These are phyloP conservation scores for Lamprologus sp. DNA, from an alignment of 2,113 vertebrate genomes.

Conservation along the genomic window DNA sequence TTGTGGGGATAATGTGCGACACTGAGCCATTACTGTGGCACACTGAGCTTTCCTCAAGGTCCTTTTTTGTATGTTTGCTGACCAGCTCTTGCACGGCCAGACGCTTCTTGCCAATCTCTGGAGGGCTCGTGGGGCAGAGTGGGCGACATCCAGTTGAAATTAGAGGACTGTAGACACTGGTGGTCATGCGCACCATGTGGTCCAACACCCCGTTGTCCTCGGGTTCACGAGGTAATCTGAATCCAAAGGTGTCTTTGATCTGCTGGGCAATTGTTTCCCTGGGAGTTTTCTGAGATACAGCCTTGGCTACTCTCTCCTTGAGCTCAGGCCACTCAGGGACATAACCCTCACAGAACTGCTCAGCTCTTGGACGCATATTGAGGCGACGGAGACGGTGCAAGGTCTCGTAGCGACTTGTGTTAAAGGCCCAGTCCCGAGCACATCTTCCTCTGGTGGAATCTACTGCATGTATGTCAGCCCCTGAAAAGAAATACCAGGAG, in stretches of 20 bases:
- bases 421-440: conserved; percentile 77
- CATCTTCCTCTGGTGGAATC: conserved; percentile 75
- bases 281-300: conserved; percentile 53
- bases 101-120: conserved; percentile 72
- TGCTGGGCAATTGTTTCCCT: conserved; percentile 57
- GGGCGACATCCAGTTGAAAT: conserved; percentile 78
- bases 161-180: conserved; percentile 79
- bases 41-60: neutral
- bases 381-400: conserved; percentile 66
- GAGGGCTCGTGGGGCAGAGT: conserved; percentile 76
- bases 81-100: conserved; percentile 78
- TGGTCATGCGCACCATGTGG: conserved; percentile 85
- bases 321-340: conserved; percentile 77
- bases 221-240: conserved; percentile 67
- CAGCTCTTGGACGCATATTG: conserved; percentile 54
- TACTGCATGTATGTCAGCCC: conserved; percentile 74
- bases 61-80: conserved; percentile 40
- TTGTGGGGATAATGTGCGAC: conserved; percentile 14
- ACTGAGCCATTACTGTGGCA: conserved; percentile 32
- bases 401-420: conserved; percentile 77
- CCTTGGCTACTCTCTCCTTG: conserved; percentile 65
- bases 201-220: conserved; percentile 78
- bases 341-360: conserved; percentile 73
- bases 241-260: conserved; percentile 64
- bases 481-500: conserved; percentile 43